Evolutionary conservation across 2,797 vertebrate species (phyloP).

Genomic region (Siniperca scherzeri): DNA sequence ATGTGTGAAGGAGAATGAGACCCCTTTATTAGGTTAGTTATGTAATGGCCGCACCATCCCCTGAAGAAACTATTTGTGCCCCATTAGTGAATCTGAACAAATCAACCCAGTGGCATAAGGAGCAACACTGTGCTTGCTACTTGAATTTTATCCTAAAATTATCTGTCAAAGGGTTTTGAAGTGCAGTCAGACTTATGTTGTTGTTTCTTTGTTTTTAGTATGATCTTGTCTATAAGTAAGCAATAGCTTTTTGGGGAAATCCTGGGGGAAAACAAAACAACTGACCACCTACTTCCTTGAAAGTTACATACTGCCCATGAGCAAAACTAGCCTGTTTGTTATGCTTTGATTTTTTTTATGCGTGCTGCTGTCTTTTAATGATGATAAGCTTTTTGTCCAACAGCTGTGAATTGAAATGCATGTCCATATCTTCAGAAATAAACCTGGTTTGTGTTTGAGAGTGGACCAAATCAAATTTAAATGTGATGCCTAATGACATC

Average conservation of each 20-base stretch:
- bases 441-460: conserved; percentile 6
- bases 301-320: neutral
- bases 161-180: conserved; percentile 9
- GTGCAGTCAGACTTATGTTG: neutral
- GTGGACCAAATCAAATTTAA: conserved; percentile 11
- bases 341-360: neutral
- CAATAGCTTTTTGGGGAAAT: neutral
- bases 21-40: conserved; percentile 55
- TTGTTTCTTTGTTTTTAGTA: conserved; percentile 22
- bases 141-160: conserved; percentile 35
- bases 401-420: neutral
- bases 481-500: conserved; percentile 10
- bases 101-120: conserved; percentile 32
- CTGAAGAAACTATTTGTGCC: conserved; percentile 50
- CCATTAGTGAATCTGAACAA: conserved; percentile 50
- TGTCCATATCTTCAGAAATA: conserved; percentile 5
- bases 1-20: conserved; percentile 27
- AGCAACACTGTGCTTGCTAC: conserved; percentile 1
- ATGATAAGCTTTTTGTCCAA: neutral
- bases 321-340: neutral
- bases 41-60: conserved; percentile 31
- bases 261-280: neutral
- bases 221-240: conserved; percentile 3
- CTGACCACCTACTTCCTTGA: conserved; percentile 5
- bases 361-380: neutral